phyloP scores from a whole-genome alignment of 2,797 vertebrate genomes.

The Rhinogobio ventralis region DNA sequence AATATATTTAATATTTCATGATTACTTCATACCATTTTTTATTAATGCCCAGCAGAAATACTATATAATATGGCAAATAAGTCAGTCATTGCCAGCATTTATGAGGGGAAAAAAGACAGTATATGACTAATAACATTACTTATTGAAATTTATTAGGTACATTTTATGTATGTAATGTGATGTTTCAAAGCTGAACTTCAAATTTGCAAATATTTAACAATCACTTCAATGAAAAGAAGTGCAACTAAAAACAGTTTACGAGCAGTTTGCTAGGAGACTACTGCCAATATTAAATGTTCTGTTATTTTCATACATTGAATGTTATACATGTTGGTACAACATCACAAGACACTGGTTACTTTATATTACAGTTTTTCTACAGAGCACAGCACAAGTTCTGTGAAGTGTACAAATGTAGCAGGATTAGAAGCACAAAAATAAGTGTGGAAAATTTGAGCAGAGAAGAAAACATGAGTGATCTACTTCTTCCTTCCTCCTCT shows the following conservation, averaged over 20 bases:
- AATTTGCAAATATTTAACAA: background rate
- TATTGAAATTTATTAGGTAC: conserved; percentile 7
- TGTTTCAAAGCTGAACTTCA: background rate
- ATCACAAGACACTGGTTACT: background rate
- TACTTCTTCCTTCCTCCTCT: conserved; percentile 98
- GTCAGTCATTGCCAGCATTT: background rate
- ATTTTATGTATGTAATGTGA: background rate
- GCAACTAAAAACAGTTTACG: background rate
- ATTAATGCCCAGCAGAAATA: background rate
- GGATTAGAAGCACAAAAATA: background rate
- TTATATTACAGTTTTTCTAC: background rate
- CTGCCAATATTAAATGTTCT: background rate
- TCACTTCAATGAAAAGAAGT: background rate
- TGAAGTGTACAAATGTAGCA: conserved; percentile 7
- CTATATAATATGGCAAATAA: rapidly evolving
- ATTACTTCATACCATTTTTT: background rate
- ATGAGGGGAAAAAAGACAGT: background rate
- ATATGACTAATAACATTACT: background rate
- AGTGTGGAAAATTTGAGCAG: background rate
- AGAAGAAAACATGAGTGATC: background rate
- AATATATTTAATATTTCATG: background rate
- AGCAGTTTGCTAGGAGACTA: background rate
- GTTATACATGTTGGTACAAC: background rate
- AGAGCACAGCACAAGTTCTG: conserved; percentile 5
- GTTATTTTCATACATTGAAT: background rate